Evolutionary conservation across 1,140 invertebrate genomes (phyloP).

Genomic region (Drosophila nigrodunni): DNA sequence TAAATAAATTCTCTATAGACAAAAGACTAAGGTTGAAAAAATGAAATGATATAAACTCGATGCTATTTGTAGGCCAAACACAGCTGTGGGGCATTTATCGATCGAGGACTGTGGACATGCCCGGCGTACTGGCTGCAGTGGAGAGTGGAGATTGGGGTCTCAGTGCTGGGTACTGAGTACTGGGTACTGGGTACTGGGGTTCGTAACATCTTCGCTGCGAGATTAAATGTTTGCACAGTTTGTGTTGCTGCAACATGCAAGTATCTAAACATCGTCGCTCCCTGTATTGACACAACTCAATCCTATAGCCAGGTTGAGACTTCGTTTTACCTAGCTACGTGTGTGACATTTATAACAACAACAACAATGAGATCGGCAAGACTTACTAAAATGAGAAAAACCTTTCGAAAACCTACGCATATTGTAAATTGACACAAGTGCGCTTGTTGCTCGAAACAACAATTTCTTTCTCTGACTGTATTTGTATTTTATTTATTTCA

Average conservation of each 20-base stretch:
- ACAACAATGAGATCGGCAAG: conserved; percentile 7
- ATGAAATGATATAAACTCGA: conserved; percentile 22
- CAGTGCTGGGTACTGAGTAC: background rate
- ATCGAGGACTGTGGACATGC: conserved; percentile 12
- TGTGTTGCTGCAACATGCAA: conserved; percentile 71
- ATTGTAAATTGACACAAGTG: conserved; percentile 81
- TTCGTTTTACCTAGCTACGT: conserved; percentile 52
- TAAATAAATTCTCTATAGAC: background rate
- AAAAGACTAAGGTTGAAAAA: conserved; percentile 16
- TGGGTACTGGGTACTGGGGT: background rate
- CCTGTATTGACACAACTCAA: conserved; percentile 59
- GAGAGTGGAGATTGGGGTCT: conserved; percentile 29
- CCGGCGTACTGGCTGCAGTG: conserved; percentile 18
- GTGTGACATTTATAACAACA: conserved; percentile 68
- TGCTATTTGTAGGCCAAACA: conserved; percentile 73
- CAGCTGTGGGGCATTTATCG: conserved; percentile 56
- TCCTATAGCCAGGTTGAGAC: conserved; percentile 30
- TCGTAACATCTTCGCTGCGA: conserved; percentile 72
- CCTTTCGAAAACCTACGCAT: conserved; percentile 68
- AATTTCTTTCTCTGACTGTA: conserved; percentile 53
- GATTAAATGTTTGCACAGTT: conserved; percentile 82
- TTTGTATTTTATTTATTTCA: conserved; percentile 41
- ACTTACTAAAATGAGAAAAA: conserved; percentile 48
- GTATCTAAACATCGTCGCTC: conserved; percentile 64
- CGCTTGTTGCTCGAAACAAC: conserved; percentile 33